phyloP scores from a whole-genome alignment of 1,140 invertebrate genomes.

The Nasonia vitripennis region DNA sequence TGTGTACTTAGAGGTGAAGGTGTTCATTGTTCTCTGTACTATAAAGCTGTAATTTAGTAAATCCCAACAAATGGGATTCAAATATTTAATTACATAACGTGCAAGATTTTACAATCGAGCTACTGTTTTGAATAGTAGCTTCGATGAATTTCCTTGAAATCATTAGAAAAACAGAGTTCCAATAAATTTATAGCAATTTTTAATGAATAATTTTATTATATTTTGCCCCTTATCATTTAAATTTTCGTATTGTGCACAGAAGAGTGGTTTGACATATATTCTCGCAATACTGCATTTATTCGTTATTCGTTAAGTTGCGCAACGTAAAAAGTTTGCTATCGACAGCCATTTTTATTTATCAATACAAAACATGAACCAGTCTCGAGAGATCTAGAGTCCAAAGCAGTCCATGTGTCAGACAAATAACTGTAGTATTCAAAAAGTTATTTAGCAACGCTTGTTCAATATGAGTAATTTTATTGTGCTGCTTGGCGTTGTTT shows the following conservation, averaged over 20 bases:
- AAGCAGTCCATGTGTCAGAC: neutral
- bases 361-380: neutral
- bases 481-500: neutral
- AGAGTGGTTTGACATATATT: neutral
- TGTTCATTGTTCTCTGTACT: slow-evolving; percentile 5
- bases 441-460: neutral
- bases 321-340: slow-evolving; percentile 1
- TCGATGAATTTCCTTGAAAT: neutral
- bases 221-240: neutral
- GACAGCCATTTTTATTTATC: neutral
- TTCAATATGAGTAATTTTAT: neutral
- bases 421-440: neutral
- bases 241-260: neutral
- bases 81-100: neutral
- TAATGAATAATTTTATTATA: neutral
- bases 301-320: neutral
- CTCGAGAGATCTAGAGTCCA: neutral
- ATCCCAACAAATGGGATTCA: neutral
- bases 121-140: no score
- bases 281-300: neutral
- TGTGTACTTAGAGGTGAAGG: slow-evolving; percentile 1
- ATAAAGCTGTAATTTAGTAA: neutral
- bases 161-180: neutral
- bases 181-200: neutral
- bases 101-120: no score